A percentile compares a stretch with the other conserved stretches of the same genome.
Conservation (phyloP, 64 coral and sea anemone species). For the Dendronephthya gigantea region DNA sequence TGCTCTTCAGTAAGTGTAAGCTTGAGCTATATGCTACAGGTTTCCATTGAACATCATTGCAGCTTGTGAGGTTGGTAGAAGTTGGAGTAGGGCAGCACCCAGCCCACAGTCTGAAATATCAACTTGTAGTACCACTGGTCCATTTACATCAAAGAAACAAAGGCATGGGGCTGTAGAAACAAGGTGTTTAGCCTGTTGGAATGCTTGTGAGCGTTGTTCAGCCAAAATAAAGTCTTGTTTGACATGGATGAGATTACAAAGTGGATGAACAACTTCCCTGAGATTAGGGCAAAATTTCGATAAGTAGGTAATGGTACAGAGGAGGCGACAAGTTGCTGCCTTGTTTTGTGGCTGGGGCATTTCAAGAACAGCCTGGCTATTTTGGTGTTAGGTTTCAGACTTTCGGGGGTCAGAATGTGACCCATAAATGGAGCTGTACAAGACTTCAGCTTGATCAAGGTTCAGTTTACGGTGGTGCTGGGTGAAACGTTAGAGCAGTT, state of each 20-base stretch:
- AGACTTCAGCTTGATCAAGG: background rate
- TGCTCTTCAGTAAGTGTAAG: slow-evolving; percentile 35
- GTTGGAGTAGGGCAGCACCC: slow-evolving; percentile 12
- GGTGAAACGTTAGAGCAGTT: background rate
- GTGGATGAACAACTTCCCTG: slow-evolving; percentile 30
- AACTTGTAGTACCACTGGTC: background rate
- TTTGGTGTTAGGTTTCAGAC: slow-evolving; percentile 21
- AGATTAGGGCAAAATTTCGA: slow-evolving; percentile 51
- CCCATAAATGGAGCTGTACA: slow-evolving; percentile 22
- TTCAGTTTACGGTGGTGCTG: slow-evolving; percentile 19
- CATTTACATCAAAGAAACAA: slow-evolving; percentile 20
- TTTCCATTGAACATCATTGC: slow-evolving; percentile 20
- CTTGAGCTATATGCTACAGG: slow-evolving; percentile 33
- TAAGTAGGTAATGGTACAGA: slow-evolving; percentile 23
- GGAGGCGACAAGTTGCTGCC: slow-evolving; percentile 24
- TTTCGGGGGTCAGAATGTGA: slow-evolving; percentile 19
- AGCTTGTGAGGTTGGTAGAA: background rate
- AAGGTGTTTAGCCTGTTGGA: slow-evolving; percentile 39
- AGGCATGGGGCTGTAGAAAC: slow-evolving; percentile 32
- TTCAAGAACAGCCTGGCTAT: slow-evolving; percentile 14
- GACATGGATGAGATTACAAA: slow-evolving; percentile 35
- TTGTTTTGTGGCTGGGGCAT: slow-evolving; percentile 40
- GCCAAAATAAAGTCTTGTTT: slow-evolving; percentile 41
- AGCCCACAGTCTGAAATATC: background rate
- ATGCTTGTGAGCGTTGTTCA: slow-evolving; percentile 49